These are phyloP conservation scores for human DNA, from an alignment of 2,113 vertebrate species.

Conservation along the genomic window DNA sequence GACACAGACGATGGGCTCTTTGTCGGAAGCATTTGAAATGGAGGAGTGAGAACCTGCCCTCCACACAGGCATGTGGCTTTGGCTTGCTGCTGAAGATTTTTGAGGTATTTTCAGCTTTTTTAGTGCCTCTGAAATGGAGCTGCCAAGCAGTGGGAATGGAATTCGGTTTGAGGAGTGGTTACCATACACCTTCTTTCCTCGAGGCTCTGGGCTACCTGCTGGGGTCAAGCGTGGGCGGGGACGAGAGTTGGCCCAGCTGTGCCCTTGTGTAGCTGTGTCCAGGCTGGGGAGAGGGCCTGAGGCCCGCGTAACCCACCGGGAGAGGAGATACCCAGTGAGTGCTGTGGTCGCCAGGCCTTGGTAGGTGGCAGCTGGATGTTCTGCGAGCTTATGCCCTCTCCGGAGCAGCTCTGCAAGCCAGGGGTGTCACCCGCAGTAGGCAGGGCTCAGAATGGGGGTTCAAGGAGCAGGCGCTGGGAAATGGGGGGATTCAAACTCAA, in stretches of 20 bases:
- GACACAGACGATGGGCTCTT: neutral
- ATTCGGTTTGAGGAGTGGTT: fast-evolving
- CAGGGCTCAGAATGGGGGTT: neutral
- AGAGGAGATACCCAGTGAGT: fast-evolving
- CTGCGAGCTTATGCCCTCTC: fast-evolving
- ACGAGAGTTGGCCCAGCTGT: neutral
- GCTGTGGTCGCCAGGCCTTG: fast-evolving
- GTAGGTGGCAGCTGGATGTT: fast-evolving
- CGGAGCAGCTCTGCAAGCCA: neutral
- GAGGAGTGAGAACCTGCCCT: fast-evolving
- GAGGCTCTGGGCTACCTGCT: neutral
- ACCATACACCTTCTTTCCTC: fast-evolving
- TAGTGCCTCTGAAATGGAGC: neutral
- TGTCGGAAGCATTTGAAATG: neutral
- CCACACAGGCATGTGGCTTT: fast-evolving
- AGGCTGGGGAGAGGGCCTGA: fast-evolving
- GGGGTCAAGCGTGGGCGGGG: neutral
- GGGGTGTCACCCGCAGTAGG: neutral
- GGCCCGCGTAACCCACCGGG: fast-evolving
- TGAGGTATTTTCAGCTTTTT: neutral
- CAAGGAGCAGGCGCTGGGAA: neutral
- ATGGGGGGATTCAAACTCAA: neutral
- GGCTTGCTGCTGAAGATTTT: neutral
- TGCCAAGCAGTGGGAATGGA: neutral
- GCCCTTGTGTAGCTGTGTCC: neutral